Base-by-base conservation (phyloP, 1,140 invertebrate genomes). In the Tigriopus japonicus region DNA sequence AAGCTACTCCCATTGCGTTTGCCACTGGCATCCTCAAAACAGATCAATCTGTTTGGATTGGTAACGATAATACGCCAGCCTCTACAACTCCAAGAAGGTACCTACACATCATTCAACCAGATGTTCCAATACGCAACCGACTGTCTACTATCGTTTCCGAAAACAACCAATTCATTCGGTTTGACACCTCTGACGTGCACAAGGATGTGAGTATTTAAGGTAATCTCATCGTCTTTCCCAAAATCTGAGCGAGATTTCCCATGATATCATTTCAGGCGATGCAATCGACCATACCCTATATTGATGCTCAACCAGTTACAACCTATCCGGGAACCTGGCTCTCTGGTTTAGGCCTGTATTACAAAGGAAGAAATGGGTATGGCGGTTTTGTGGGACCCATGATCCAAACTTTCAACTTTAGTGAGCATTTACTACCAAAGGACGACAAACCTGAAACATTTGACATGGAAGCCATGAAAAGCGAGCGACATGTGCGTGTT, bases 211-310 rank as follows among this genome's bases (percentile, higher is more conserved):
- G 28, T 35, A n/a, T n/a, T n/a, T n/a, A n/a, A n/a, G n/a, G n/a
- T n/a, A n/a, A n/a, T n/a, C n/a, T n/a, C n/a, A n/a, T n/a, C n/a
- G n/a, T n/a, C 9, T 35, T 35, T 35, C 9, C 28, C 28, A 35
- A 35, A 35, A 54, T 19, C 52, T 23, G 7, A 28, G 12, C 24
- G 7, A 21, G 21, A n/a, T n/a, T 54, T 6, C 21, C 35, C 35
- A 23, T 28, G n/a, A 23, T 54, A 23, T 51, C 28, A 35, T 5
- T 19, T 51, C 21, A 21, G 24, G 52, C 35, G 0, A 83, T 81
- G 0, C 87, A 91, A 73, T 86, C 80, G 59, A 89, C 86, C 5
- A 77, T 90, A 42, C 87, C 87, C 12, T 90, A 85, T 70, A 71
- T 90, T 1, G 87, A 90, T 68, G 76, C 80, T 59, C 87, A 90